Percentiles rank a stretch among this genome's conserved stretches.
phyloP scores from a whole-genome alignment of 2,797 vertebrate species.

The Buphagus erythrorhynchus region DNA sequence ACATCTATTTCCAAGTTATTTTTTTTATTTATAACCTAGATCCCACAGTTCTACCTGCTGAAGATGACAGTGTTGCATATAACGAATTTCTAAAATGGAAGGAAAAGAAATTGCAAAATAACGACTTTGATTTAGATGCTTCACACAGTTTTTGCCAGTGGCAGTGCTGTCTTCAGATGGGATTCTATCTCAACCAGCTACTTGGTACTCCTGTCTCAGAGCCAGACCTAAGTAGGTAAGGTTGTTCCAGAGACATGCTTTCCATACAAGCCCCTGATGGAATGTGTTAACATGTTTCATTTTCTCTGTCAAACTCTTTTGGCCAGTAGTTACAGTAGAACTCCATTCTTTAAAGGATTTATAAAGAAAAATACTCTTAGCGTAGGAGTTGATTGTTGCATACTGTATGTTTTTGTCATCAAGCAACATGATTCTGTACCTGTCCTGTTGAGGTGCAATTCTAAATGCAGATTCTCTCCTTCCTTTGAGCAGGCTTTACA shows the following conservation, averaged over 20 bases:
- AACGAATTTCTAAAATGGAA: slow-evolving; percentile 61
- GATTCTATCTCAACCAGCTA: slow-evolving; percentile 89
- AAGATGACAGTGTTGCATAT: slow-evolving; percentile 29
- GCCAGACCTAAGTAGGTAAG: slow-evolving; percentile 86
- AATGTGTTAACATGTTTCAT: accelerated
- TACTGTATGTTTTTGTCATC: background rate
- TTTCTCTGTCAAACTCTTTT: background rate
- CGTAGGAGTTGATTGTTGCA: background rate
- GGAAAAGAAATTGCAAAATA: background rate
- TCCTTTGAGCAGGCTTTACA: slow-evolving; percentile 79
- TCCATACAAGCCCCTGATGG: background rate
- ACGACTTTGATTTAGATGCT: slow-evolving; percentile 78
- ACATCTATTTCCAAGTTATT: background rate
- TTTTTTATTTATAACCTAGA: slow-evolving; percentile 32
- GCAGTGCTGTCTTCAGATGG: slow-evolving; percentile 92
- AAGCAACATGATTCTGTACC: background rate
- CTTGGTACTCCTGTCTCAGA: slow-evolving; percentile 84
- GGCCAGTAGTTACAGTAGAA: background rate
- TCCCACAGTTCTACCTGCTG: background rate
- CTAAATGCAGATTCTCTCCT: background rate
- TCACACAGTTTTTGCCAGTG: slow-evolving; percentile 92
- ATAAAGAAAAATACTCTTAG: background rate
- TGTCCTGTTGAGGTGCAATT: background rate
- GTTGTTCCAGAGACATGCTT: background rate
- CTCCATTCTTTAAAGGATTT: background rate